A percentile compares a stretch with the other conserved stretches of the same genome.
Conservation (phyloP, 2,113 vertebrate genomes). For the cat (Felis catus) region DNA sequence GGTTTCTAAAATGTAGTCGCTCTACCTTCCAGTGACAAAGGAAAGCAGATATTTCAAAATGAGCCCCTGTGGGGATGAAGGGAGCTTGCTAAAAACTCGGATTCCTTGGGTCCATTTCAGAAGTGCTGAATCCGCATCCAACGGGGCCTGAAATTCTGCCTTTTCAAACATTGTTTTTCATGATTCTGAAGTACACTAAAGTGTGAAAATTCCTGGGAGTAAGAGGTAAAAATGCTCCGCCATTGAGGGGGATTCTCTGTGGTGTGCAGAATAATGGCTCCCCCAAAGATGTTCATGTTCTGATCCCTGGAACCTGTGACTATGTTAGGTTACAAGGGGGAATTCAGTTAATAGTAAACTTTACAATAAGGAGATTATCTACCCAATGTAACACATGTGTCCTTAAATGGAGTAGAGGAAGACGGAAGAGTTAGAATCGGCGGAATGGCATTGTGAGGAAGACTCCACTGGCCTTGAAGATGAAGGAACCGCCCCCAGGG, state of each 20-base stretch:
- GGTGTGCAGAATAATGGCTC: background rate
- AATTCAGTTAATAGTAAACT: background rate
- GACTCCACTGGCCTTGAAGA: too few species aligned
- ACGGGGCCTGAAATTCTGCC: background rate
- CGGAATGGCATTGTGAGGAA: background rate
- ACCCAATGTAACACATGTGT: background rate
- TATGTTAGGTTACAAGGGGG: background rate
- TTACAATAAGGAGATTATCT: background rate
- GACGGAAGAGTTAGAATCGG: background rate
- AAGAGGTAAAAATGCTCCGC: background rate
- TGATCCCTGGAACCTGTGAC: background rate
- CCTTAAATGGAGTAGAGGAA: background rate
- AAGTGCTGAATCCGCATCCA: background rate
- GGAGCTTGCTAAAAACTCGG: background rate
- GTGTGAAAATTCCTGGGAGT: background rate
- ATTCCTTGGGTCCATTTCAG: background rate
- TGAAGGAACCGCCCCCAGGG: background rate
- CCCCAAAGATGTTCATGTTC: background rate
- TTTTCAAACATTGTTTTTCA: background rate
- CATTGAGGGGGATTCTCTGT: background rate
- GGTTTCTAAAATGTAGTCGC: background rate
- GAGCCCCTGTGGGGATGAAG: background rate
- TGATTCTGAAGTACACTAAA: background rate
- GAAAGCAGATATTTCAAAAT: background rate
- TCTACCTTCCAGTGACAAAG: background rate